These are phyloP conservation scores for Drosophila villosipedis DNA, from an alignment of 2,888 invertebrate species.

Conservation along the genomic window DNA sequence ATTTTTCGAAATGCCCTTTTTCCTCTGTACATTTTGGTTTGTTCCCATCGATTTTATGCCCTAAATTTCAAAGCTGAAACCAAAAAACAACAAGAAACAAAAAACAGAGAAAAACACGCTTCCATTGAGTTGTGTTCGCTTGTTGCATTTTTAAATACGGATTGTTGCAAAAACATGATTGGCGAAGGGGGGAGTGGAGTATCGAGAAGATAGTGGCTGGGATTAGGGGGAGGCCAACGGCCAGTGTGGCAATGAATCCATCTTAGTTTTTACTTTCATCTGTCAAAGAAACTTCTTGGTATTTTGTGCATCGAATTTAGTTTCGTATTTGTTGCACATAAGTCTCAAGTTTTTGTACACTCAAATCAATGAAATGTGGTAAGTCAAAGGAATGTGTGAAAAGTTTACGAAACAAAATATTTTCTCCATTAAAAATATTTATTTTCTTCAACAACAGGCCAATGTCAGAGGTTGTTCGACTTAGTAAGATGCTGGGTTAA, in stretches of 20 bases:
- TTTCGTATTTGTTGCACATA: slow-evolving; percentile 17
- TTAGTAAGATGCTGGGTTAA: not conserved
- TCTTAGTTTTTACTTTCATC: slow-evolving; percentile 50
- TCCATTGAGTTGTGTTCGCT: slow-evolving; percentile 53
- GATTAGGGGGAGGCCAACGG: not conserved
- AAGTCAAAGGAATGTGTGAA: not conserved
- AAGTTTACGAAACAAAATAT: not conserved
- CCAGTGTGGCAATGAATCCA: slow-evolving; percentile 30
- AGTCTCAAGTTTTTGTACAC: not conserved
- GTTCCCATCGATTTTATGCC: slow-evolving; percentile 59
- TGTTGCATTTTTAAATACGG: slow-evolving; percentile 74
- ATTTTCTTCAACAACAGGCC: not conserved
- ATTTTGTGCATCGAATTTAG: slow-evolving; percentile 27
- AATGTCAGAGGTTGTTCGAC: not conserved
- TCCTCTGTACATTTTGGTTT: slow-evolving; percentile 15
- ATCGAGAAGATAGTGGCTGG: not conserved
- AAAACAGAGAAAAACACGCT: slow-evolving; percentile 26
- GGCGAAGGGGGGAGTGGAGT: not conserved
- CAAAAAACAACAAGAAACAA: slow-evolving; percentile 30
- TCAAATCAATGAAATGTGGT: not conserved
- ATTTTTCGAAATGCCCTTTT: slow-evolving; percentile 32
- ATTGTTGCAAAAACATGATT: slow-evolving; percentile 5
- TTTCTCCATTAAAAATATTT: not conserved
- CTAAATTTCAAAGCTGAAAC: slow-evolving; percentile 32
- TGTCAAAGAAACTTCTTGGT: slow-evolving; percentile 46